Base-by-base conservation (phyloP, 2,797 vertebrate genomes). In the Leucoraja ocellata region DNA sequence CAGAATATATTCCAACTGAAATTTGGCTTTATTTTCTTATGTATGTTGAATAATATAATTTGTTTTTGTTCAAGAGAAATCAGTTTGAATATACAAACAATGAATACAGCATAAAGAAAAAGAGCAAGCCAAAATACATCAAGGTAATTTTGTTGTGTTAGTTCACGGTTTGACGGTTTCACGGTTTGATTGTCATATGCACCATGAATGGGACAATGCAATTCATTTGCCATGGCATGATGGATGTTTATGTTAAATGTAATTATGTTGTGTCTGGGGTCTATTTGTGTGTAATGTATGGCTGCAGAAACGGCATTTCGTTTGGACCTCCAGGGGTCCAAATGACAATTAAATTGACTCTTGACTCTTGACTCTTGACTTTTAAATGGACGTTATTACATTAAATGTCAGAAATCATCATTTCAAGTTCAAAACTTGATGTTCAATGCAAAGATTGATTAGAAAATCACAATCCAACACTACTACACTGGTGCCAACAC, bases 41-140 rank as follows among this genome's bases (percentile, higher is more conserved):
- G 91, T 73, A 93, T 93, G 93, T 23, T 77, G 93, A 0, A 32
- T 84, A 94, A 54, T 93, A 93, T 93, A 65, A 94, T 94, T 83
- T 86, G 94, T 16, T 94, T 73, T 81, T 93, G 92, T 93, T 93
- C 11, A 93, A 99, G 99, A 99, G 96, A 96, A 97, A 97, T 94
- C 96, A 97, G 28, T 97, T 96, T 68, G 98, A 99, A 95, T 97
- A 98, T 94, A 95, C 94, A 0, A 97, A 97, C 61, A 95, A 96
- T 32, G 97, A 98, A 81, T 96, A 96, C 81, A 95, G 95, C 94
- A 94, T 95, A 93, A 97, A 95, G 13, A 99, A 97, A 94, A 97
- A 95, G 0, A 96, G 97, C 94, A 97, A 95, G 1, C 1, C 95
- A 93, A 97, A 96, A 94, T 97, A 96, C 94, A 93, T 95, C 80